Base-by-base conservation (phyloP, 1,140 invertebrate species). In the Drosophila rhopaloa region DNA sequence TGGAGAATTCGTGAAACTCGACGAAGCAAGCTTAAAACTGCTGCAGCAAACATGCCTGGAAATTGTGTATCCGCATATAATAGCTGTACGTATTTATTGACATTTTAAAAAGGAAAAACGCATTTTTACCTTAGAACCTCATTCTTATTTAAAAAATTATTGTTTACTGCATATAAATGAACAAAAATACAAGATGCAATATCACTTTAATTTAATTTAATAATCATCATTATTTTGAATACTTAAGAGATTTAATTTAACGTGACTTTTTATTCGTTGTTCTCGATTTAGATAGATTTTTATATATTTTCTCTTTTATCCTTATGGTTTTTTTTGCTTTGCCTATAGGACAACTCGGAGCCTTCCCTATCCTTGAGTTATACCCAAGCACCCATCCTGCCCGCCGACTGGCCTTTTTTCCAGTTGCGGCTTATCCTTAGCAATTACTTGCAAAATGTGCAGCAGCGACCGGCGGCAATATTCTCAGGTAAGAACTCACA, bases 331-430 rank as follows among this genome's bases (percentile, higher is more conserved):
- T 8, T 43, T 35, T 47, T 38, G 19, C 13, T 19, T 29, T 53
- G 29, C 19, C 41, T 48, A 9, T 47, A 92, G 91, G 74, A 88
- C 35, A 83, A 90, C 40, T 83, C 56, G 4, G 90, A 92, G 50
- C 75, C 91, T 3, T 89, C 81, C 2, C 50, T 92, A 14, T 77
- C 77, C 6, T 57, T 91, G 13, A 77, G 83, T 50, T 83, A 77
- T 38, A 90, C 75, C 13, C 88, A 81, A 54, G 66, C 76, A 4
- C 88, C 91, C 6, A 73, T 91, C 32, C 37, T 92, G 24, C 80
- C 84, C 13, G 50, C 68, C 0, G 91, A 92, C 55, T 92, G 91
- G 91, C 91, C 91, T 0, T 92, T 91, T 48, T 84, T 91, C 50
- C 84, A 83, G 58, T 53, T 92, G 16, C 86, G 91, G 10, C 56